These are phyloP conservation scores for Peromyscus leucopus DNA, from an alignment of 2,113 vertebrate species.

Conservation along the genomic window DNA sequence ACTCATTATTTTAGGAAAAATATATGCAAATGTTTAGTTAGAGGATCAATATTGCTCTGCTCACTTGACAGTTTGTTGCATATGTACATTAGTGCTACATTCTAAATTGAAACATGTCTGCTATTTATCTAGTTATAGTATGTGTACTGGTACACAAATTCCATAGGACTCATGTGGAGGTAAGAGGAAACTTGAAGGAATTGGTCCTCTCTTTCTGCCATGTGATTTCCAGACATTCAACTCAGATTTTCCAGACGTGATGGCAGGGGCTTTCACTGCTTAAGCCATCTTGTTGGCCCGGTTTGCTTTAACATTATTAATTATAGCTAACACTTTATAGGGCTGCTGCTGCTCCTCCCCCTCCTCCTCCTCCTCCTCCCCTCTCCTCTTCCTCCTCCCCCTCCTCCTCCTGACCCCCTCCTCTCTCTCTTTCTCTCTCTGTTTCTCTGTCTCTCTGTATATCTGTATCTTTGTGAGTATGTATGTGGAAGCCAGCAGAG, in stretches of 20 bases:
- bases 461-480: neutral
- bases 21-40: neutral
- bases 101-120: neutral
- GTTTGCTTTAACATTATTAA: neutral
- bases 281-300: neutral
- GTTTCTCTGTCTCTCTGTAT: neutral
- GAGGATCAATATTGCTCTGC: neutral
- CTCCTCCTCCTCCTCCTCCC: accelerated
- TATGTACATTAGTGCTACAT: neutral
- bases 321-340: neutral
- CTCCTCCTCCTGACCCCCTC: accelerated
- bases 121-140: neutral
- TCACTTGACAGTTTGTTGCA: neutral
- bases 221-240: neutral
- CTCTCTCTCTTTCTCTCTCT: neutral
- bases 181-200: neutral
- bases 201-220: neutral
- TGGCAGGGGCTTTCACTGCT: neutral
- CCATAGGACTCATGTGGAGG: neutral
- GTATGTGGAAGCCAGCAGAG: neutral
- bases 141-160: neutral
- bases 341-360: too few species aligned
- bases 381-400: neutral
- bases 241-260: neutral
- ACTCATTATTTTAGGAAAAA: neutral